Percentiles rank a stretch among this genome's conserved stretches.
Conservation (phyloP, 2,113 vertebrate genomes). For the Eidolon helvum region DNA sequence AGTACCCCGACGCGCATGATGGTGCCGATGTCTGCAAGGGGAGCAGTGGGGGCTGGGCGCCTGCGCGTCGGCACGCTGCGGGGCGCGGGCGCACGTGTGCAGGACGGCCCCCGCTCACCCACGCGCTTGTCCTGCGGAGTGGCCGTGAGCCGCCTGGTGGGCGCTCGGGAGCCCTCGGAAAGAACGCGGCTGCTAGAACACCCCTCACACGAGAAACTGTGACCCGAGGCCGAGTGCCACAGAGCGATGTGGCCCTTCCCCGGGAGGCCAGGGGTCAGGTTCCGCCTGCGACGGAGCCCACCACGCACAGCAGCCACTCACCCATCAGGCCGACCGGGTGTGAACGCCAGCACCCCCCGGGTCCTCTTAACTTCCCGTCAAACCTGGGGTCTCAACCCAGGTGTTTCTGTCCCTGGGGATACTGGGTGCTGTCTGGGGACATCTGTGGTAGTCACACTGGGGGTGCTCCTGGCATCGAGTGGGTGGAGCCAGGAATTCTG, state of each 20-base stretch:
- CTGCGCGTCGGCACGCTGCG: neutral
- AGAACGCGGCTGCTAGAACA: neutral
- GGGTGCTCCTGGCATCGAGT: neutral
- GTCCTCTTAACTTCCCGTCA: no score
- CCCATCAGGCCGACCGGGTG: neutral
- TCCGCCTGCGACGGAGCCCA: no score
- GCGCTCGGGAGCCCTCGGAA: neutral
- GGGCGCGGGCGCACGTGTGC: neutral
- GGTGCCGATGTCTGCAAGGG: conserved; percentile 95
- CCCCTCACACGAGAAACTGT: neutral
- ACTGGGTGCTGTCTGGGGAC: no score
- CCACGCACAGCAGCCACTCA: neutral
- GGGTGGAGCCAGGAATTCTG: neutral
- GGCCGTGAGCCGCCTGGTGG: neutral
- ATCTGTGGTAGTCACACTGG: neutral
- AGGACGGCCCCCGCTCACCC: neutral
- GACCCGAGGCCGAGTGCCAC: neutral
- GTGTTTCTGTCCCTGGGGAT: neutral
- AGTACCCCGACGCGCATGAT: conserved; percentile 99
- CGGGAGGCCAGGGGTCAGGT: no score
- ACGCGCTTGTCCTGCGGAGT: neutral
- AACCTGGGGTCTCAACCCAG: neutral
- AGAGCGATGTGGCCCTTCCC: neutral
- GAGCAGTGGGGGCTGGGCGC: neutral
- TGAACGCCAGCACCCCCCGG: no score